Base-by-base conservation (phyloP, 2,797 vertebrate genomes). In the Euthynnus affinis region DNA sequence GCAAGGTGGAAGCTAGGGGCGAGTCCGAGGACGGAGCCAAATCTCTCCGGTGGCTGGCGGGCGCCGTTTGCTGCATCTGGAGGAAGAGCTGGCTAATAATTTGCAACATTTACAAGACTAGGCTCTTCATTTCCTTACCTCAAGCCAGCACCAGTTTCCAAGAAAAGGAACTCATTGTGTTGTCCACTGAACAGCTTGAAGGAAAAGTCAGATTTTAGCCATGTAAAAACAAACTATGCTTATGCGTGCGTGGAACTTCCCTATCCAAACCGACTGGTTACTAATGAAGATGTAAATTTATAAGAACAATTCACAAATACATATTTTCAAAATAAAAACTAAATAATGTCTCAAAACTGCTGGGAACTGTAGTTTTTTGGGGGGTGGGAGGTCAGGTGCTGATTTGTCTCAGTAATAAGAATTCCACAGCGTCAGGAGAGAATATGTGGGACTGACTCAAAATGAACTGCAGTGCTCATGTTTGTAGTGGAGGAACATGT, bases 21-120 rank as follows among this genome's bases (percentile, higher is more conserved):
- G 44, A 59, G 55, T 59, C 51, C 0, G 5, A 40, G n/a, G 53
- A 53, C 3, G 37, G 59, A 70, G 85, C 80, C 78, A 82, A 56
- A 58, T 73, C 20, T 76, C 55, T 75, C 49, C 0, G 20, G 49
- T 67, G 74, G 63, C 58, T 49, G 62, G 23, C 20, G 13, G 34
- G 8, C n/a, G 52, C 59, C 27, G 46, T 34, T 58, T 18, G 61
- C 53, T 15, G 67, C 60, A 67, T 52, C 70, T 64, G 40, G 70
- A 52, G 48, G n/a, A 18, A 60, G 46, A 48, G 69, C 52, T 61
- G 70, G 83, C n/a, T 74, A 68, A 90, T 83, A 60, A 75, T 79
- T 18, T 76, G 80, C 74, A 82, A 65, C 40, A 44, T 37, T 61
- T 37, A 23, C 52, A 18, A 29, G 32, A 62, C 8, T 63, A 37